These are phyloP conservation scores for Drosophila paranaensis DNA, from an alignment of 2,888 invertebrate genomes.

Conservation along the genomic window DNA sequence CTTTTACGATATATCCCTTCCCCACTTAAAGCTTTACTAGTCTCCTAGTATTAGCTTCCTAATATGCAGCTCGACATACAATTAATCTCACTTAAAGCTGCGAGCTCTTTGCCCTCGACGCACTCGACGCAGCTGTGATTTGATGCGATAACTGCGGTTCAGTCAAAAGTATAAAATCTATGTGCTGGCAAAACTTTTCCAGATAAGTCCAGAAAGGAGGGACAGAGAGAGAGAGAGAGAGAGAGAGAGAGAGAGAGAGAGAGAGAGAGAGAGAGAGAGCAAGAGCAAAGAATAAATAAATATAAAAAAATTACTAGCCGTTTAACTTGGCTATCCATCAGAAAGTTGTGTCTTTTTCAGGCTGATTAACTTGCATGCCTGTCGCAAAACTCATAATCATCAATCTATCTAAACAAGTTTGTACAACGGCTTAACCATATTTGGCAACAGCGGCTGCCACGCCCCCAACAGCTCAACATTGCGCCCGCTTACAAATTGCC, in stretches of 20 bases:
- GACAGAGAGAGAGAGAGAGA: background rate
- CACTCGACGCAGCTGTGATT: constrained; percentile 10
- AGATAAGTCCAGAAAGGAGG: background rate
- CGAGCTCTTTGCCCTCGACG: background rate
- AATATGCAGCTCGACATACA: constrained; percentile 1
- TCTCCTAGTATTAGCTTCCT: background rate
- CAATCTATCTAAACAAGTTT: constrained; percentile 53
- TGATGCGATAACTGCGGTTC: constrained; percentile 6
- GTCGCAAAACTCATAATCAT: constrained; percentile 60
- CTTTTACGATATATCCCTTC: too few relatives aligned
- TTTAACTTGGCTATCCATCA: constrained; percentile 46
- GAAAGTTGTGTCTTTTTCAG: constrained; percentile 46
- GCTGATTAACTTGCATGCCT: constrained; percentile 53
- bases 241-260: background rate
- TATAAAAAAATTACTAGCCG: constrained; percentile 5
- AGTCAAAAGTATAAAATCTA: constrained; percentile 1
- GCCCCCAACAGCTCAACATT: constrained; percentile 6
- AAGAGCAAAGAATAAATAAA: too few relatives aligned
- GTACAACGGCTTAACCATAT: constrained; percentile 50
- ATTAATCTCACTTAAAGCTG: constrained; percentile 11
- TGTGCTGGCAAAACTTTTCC: constrained; percentile 11
- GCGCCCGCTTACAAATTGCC: constrained; percentile 39
- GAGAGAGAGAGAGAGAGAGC: background rate
- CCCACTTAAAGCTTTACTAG: too few relatives aligned
- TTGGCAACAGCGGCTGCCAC: constrained; percentile 19